Base-by-base conservation (phyloP, 2,888 invertebrate genomes). In the Eretmocerus hayati region DNA sequence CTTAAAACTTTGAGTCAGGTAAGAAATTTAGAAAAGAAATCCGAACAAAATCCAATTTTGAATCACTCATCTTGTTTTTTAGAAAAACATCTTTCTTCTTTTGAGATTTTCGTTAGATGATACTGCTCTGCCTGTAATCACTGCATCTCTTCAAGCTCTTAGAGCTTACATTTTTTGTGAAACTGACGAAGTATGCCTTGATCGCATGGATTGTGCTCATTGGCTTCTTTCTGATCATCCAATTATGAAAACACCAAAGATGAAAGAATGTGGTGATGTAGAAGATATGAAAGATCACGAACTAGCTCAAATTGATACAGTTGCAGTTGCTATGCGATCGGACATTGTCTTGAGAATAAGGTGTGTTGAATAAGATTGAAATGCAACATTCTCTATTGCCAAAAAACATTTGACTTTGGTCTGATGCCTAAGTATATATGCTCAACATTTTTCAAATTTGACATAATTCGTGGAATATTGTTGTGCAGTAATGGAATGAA, bases 21-120 rank as follows among this genome's bases (percentile, higher is more conserved):
- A 30, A 38, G 8, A 35, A 30, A 26, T 5, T 44, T 37, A 31
- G 6, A n/a, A 31, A 31, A 6, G 15, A n/a, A 35, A 16, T 3
- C 16, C 3, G 8, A 1, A 26, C 26, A 9, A 6, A 26, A 26
- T 6, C 26, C 11, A 26, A 11, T 26, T 26, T 26, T 26, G 11
- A 26, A 26, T 9, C 11, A 11, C 4, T 39, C 39, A 13, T 15
- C n/a, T 39, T 39, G 9, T n/a, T 33, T 33, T 19, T 20, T 13
- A 88, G 79, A 71, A 87, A 78, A 81, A 84, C 77, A 65, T 80
- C 13, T 83, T 90, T 62, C 83, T 93, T 61, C 74, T 93, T 1
- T 62, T 93, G 42, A 79, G 94, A 59, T 88, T 89, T 73, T 85
- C 90, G 1, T 72, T 94, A 57, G 94, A 95, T 72, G 92, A 93